Evolutionary conservation across 2,888 invertebrate genomes (phyloP).

Genomic region (Micoletzkya japonica): DNA sequence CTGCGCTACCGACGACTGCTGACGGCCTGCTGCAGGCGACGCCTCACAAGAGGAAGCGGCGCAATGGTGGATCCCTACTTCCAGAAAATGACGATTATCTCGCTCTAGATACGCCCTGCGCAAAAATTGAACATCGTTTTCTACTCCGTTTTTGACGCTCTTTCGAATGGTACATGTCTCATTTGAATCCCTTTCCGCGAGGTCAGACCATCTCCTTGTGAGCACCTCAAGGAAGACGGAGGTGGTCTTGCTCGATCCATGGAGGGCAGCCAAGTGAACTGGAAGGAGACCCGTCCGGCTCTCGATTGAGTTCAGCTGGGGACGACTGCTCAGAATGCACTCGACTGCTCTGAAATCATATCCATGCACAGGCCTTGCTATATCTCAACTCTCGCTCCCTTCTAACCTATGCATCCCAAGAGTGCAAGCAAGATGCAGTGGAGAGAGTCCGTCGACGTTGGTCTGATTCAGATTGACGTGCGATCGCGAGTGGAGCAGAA

Average conservation of each 20-base stretch:
- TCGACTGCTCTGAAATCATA: constrained; percentile 13
- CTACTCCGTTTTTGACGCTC: no score
- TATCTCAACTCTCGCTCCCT: no score
- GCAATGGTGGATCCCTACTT: no score
- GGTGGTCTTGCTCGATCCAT: constrained; percentile 23
- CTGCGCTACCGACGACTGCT: no score
- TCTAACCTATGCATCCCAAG: constrained; percentile 24
- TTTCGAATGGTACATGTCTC: no score
- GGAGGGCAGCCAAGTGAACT: constrained; percentile 17
- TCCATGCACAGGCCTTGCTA: background rate
- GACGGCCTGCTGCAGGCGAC: no score
- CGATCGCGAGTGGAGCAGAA: constrained; percentile 10
- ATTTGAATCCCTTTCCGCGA: no score
- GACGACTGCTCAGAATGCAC: constrained; percentile 20
- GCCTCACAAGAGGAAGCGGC: no score
- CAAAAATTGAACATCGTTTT: no score
- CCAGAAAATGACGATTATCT: no score
- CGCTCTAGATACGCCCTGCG: no score
- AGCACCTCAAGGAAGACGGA: constrained; percentile 22
- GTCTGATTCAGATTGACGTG: constrained; percentile 24
- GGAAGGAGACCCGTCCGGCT: constrained; percentile 22
- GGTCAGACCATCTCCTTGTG: no score
- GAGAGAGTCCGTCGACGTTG: constrained; percentile 12
- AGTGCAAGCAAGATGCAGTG: constrained; percentile 24
- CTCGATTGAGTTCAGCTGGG: constrained; percentile 14